Evolutionary conservation across 2,113 vertebrate genomes (phyloP).

Genomic region (Phyllostomus hastatus): DNA sequence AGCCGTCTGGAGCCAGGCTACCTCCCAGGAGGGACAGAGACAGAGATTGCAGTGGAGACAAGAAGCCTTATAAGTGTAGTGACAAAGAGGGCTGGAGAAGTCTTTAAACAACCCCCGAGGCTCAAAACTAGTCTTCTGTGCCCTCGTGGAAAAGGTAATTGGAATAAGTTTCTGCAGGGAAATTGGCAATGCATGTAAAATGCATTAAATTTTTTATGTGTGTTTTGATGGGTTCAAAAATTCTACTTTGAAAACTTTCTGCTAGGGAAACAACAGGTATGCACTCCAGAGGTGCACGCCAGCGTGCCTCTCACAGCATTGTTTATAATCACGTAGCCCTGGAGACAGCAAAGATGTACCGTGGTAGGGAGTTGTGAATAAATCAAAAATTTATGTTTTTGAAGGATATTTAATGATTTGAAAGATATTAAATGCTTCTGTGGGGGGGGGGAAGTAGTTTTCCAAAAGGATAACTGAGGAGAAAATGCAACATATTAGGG

Average conservation of each 20-base stretch:
- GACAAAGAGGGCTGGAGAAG: neutral
- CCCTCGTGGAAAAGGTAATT: neutral
- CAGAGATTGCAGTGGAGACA: neutral
- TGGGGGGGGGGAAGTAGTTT: neutral
- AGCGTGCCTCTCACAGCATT: neutral
- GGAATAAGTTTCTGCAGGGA: neutral
- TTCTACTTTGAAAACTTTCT: neutral
- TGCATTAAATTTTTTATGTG: neutral
- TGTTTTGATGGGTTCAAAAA: neutral
- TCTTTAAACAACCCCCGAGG: neutral
- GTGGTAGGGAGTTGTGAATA: neutral
- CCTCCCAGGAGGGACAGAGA: neutral
- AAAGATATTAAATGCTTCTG: neutral
- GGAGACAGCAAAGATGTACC: neutral
- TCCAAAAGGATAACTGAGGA: neutral
- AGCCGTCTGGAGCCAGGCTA: neutral
- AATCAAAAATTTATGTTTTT: neutral
- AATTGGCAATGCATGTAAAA: neutral
- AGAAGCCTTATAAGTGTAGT: neutral
- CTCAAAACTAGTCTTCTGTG: neutral
- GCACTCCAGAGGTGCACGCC: neutral
- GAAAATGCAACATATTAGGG: neutral
- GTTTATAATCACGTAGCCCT: neutral
- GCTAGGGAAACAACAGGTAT: neutral
- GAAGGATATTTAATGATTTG: neutral